Base-by-base conservation (phyloP, 1,140 invertebrate species). In the Augochlora pura region DNA sequence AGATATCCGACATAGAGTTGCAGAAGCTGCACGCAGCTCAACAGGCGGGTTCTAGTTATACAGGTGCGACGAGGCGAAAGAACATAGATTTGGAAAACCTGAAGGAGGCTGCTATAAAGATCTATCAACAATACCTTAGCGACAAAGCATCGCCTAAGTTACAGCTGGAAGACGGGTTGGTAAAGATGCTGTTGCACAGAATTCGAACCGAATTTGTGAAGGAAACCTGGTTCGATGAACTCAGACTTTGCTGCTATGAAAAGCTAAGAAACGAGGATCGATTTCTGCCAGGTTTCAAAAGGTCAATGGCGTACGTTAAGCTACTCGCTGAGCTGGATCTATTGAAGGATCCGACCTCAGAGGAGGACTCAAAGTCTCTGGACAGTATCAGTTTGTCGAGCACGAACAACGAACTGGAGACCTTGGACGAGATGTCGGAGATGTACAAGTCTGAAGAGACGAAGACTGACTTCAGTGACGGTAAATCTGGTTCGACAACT, bases 161-260 rank as follows among this genome's bases (percentile, higher is more conserved):
- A 7, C 93, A 94, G 79, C 86, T 97, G 12, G 96, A 96, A 77
- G 95, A 96, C 79, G 88, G 88, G 60, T 88, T 96, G 12, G 93
- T 96, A 2, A 95, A 96, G 75, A 94, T 93, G 86, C 93, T 97
- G 52, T 86, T 96, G 27, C 93, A 93, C 71, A 94, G 95, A 85
- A 95, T 97, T 75, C 95, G 95, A 85, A 95, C 94, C 78, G 94
- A 96, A 80, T 84, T 89, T 4, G 93, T 96, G 16, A 94, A 94
- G 63, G 96, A 97, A 82, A 93, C 92, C 6, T 97, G 97, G 95
- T 99, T 99, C 93, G 97, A 98, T 91, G 96, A 97, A 74, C 94
- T 97, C 16, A 96, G 98, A 91, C 91, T 94, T 71, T 94, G 94
- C 66, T 94, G 96, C 39, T 95, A 95, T 70, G 95, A 95, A 25